phyloP scores from a whole-genome alignment of 2,113 vertebrate genomes.

The Sclerurus mexicanus region DNA sequence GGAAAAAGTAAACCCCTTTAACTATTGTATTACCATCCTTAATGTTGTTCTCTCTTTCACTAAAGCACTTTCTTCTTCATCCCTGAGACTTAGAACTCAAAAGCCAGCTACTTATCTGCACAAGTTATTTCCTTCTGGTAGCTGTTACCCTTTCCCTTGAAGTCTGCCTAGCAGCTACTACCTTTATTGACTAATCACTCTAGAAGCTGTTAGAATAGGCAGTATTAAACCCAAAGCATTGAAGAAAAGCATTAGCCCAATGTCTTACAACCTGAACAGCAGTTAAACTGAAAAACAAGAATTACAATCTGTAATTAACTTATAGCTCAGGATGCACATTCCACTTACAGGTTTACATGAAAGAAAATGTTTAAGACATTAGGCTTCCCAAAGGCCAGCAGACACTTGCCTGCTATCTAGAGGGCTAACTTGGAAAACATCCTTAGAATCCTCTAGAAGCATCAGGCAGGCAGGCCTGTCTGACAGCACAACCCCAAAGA shows the following conservation, averaged over 20 bases:
- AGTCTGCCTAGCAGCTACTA: background rate
- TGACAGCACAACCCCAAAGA: background rate
- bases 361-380: background rate
- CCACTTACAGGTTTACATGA: background rate
- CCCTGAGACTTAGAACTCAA: background rate
- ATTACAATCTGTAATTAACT: background rate
- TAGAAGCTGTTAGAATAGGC: background rate
- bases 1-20: background rate
- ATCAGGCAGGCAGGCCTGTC: background rate
- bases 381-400: background rate
- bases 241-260: background rate
- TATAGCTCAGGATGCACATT: background rate
- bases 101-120: background rate
- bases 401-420: background rate
- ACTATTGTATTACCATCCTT: background rate
- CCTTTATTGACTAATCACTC: background rate
- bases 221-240: background rate
- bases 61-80: background rate
- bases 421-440: background rate
- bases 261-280: background rate
- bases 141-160: background rate
- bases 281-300: background rate
- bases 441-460: background rate
- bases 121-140: background rate
- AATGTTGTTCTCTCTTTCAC: background rate